phyloP scores from a whole-genome alignment of 2,888 invertebrate genomes.

The Callyntrura guangdongensis region DNA sequence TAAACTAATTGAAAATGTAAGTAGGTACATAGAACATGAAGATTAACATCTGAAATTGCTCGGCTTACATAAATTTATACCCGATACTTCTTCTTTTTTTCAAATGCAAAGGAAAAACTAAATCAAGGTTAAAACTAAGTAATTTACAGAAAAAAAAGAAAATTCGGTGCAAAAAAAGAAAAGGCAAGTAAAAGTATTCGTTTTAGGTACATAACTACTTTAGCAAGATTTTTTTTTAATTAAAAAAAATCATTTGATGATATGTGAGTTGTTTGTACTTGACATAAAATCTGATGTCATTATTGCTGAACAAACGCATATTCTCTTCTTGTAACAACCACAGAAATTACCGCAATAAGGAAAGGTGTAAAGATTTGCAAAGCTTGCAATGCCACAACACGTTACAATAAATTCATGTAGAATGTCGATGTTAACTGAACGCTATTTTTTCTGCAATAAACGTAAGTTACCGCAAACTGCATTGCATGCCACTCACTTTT shows the following conservation, averaged over 20 bases:
- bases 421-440: background rate
- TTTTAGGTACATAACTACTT: no score
- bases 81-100: no score
- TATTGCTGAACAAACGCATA: background rate
- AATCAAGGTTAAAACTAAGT: no score
- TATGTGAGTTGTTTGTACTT: slow-evolving; percentile 1
- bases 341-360: background rate
- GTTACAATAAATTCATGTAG: background rate
- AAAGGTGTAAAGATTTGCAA: slow-evolving; percentile 1
- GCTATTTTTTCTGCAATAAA: background rate
- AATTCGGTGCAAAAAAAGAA: no score
- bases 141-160: no score
- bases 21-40: no score
- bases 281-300: background rate
- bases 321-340: background rate
- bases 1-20: no score
- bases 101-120: no score
- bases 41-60: no score
- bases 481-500: slow-evolving; percentile 17
- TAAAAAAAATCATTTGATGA: background rate
- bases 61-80: no score
- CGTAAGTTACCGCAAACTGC: background rate
- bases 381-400: background rate
- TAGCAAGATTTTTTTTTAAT: no score
- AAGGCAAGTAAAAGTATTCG: no score